These are phyloP conservation scores for Sakesphorus luctuosus DNA, from an alignment of 2,113 vertebrate species.

Conservation along the genomic window DNA sequence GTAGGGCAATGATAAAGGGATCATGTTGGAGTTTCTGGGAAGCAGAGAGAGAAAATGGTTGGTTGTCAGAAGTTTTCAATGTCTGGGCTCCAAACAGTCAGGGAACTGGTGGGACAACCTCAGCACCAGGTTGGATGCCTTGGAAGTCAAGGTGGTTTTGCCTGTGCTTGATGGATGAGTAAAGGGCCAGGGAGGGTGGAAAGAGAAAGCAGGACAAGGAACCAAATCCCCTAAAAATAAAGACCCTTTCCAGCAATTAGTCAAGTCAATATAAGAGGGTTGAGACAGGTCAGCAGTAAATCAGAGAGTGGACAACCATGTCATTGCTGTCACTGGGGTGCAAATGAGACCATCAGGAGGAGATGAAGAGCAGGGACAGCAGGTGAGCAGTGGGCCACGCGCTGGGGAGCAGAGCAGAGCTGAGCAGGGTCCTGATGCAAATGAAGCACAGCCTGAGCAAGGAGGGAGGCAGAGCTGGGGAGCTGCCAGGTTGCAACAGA, in stretches of 20 bases:
- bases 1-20: neutral
- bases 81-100: neutral
- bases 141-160: neutral
- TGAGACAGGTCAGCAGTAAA: neutral
- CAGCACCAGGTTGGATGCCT: neutral
- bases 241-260: neutral
- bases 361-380: neutral
- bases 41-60: neutral
- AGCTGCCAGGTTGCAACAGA: neutral
- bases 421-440: accelerated
- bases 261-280: neutral
- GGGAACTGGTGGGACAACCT: neutral
- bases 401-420: neutral
- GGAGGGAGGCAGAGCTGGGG: neutral
- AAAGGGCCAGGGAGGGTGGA: neutral
- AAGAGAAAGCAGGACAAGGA: neutral
- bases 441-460: neutral
- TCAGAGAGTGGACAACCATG: neutral
- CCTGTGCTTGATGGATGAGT: neutral
- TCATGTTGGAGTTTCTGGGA: neutral
- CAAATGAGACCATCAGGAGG: neutral
- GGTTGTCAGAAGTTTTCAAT: neutral
- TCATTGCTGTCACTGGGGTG: neutral
- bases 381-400: accelerated
- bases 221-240: neutral